Evolutionary conservation across 1,140 invertebrate species (phyloP).

Genomic region (Trachelipus rathkii): DNA sequence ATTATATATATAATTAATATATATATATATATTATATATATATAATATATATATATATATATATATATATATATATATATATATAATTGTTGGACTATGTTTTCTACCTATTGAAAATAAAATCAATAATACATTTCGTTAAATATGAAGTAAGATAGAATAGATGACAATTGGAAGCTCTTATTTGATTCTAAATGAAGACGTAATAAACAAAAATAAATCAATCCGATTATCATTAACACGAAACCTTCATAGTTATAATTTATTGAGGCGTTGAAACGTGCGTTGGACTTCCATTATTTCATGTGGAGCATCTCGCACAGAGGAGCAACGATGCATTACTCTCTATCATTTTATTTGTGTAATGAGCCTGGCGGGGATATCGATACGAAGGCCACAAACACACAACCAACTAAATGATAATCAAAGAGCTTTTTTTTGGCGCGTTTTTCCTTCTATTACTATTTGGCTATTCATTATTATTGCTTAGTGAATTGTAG

Average conservation of each 20-base stretch:
- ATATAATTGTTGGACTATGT: not conserved
- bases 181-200: too few species aligned
- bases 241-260: not conserved
- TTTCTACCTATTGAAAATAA: not conserved
- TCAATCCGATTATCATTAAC: not conserved
- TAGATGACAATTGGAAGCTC: too few species aligned
- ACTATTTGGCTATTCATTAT: too few species aligned
- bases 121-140: not conserved
- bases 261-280: not conserved
- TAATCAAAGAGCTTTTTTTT: too few species aligned
- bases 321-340: not conserved
- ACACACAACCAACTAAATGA: too few species aligned
- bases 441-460: too few species aligned
- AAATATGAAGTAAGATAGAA: not conserved
- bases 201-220: too few species aligned
- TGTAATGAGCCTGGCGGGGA: not conserved
- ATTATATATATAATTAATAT: constrained; percentile 15
- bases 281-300: not conserved
- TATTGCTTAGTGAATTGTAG: too few species aligned
- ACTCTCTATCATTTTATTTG: not conserved
- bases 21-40: not conserved
- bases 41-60: not conserved
- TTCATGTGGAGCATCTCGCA: not conserved
- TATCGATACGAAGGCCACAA: too few species aligned
- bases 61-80: constrained; percentile 15